These are phyloP conservation scores for Mesocentrotus franciscanus DNA, from an alignment of 53 echinoderm and acorn worm genomes.

Conservation along the genomic window DNA sequence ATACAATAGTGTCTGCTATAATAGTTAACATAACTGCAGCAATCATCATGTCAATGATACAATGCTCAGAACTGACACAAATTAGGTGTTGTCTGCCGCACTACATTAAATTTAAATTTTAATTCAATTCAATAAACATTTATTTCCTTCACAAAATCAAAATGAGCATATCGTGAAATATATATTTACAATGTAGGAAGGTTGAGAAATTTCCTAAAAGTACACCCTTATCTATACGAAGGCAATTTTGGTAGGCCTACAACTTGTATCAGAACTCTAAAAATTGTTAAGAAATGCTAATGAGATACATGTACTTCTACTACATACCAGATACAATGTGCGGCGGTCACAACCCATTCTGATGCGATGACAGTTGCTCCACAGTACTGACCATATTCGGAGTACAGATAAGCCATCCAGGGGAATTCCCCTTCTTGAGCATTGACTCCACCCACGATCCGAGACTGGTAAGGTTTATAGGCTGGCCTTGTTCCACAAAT, in stretches of 20 bases:
- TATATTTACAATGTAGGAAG: too few species aligned
- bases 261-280: too few species aligned
- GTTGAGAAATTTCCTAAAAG: too few species aligned
- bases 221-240: too few species aligned
- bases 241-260: too few species aligned
- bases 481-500: slow-evolving; percentile 47
- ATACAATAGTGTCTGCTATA: background rate
- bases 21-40: background rate
- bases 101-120: too few species aligned
- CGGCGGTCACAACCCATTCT: slow-evolving; percentile 62
- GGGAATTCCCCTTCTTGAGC: slow-evolving; percentile 59
- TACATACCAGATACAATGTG: slow-evolving; percentile 56
- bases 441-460: slow-evolving; percentile 57
- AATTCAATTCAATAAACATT: too few species aligned
- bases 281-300: too few species aligned
- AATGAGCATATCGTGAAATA: too few species aligned
- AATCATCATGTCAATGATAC: background rate
- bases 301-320: background rate
- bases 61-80: background rate
- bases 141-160: too few species aligned
- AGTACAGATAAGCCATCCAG: slow-evolving; percentile 56
- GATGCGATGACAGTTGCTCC: slow-evolving; percentile 52
- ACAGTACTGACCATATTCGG: slow-evolving; percentile 41
- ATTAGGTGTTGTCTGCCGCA: background rate
- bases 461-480: background rate